Base-by-base conservation (phyloP, 2,113 vertebrate species). In the Brachyhypopomus gauderio region DNA sequence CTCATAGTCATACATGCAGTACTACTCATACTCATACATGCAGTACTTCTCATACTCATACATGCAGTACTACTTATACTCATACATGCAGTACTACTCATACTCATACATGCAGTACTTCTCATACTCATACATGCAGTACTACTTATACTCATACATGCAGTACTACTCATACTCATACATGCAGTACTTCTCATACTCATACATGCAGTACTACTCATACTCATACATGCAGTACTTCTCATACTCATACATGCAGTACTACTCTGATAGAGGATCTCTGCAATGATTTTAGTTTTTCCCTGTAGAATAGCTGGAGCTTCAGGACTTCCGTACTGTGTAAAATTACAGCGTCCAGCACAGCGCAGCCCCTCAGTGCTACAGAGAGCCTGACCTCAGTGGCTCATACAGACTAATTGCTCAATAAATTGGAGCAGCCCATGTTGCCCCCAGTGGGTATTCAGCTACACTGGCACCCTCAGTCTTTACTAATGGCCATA, bases 401-500 rank as follows among this genome's bases (percentile, higher is more conserved):
- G 36, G 60, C 72, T 79, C 73, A 34, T 34, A 67, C 6, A 75
- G 71, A 79, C 81, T 85, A 85, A 83, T 85, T 83, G 78, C 83
- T 72, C 75, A 41, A 73, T 85, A 81, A 83, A 85, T 87, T 87
- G 75, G 69, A 60, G 77, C 76, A 38, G 36, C 27, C 70, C 71
- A 60, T 77, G 62, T 81, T 52, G 38, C 48, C 36, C 74, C 70
- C 74, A 74, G 66, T 63, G 72, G 80, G 58, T 75, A 55, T 67
- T 72, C 67, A 38, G 74, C 56, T 38, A 45, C 67, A 25, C 55
- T 66, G 27, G 22, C 69, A 67, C 83, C 67, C 30, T 67, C 75
- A 55, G 52, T 70, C 58, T 45, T 75, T 64, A 63, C 69, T 81
- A 78, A 83, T 85, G 77, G 79, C 55, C 22, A 22, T 48, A 75